Conservation (phyloP, 2,888 invertebrate species). For the Tenthredo mesomela region DNA sequence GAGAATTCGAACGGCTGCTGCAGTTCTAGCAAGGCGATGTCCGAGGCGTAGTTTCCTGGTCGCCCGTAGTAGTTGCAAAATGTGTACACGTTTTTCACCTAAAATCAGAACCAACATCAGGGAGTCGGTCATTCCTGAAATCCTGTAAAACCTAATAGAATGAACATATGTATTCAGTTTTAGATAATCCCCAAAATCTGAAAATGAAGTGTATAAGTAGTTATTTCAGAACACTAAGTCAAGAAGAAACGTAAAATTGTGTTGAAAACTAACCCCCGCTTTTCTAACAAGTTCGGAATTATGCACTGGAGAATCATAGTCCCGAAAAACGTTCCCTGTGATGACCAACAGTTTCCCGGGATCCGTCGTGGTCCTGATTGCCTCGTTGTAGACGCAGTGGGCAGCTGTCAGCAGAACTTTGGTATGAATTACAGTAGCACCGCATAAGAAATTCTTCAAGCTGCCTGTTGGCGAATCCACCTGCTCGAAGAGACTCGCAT, state of each 20-base stretch:
- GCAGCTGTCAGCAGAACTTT: conserved; percentile 76
- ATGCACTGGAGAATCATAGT: conserved; percentile 67
- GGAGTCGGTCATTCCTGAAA: background rate
- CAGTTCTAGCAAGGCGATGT: conserved; percentile 71
- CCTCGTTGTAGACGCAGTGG: conserved; percentile 75
- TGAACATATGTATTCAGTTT: background rate
- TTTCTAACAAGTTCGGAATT: conserved; percentile 63
- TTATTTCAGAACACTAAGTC: no score
- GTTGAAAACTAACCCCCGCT: conserved; percentile 60
- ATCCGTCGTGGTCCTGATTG: conserved; percentile 55
- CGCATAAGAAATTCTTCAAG: conserved; percentile 68
- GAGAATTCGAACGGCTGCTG: conserved; percentile 66
- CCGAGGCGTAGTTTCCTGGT: conserved; percentile 69
- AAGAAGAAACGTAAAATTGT: background rate
- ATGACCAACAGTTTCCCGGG: conserved; percentile 65
- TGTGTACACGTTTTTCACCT: conserved; percentile 70
- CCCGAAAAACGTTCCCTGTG: conserved; percentile 73
- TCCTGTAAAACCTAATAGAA: background rate
- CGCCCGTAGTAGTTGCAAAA: conserved; percentile 68
- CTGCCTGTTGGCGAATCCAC: conserved; percentile 27
- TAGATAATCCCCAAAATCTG: background rate
- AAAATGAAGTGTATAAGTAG: background rate
- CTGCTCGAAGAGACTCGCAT: conserved; percentile 66
- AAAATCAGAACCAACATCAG: conserved; percentile 54
- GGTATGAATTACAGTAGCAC: conserved; percentile 73